Conservation (phyloP, 2,113 vertebrate species). For the Symphodus melops region DNA sequence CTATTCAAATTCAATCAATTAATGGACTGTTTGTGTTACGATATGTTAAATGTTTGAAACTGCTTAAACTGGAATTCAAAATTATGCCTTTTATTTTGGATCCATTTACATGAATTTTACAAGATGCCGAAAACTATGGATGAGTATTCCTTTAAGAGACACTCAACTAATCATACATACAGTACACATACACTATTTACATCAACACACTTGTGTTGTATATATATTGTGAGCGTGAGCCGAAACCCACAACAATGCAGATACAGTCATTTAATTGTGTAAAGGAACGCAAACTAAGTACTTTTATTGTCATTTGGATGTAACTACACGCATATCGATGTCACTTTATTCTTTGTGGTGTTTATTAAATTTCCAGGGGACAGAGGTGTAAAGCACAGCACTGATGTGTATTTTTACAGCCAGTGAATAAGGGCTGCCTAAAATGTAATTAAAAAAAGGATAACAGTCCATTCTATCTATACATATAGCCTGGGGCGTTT, state of each 20-base stretch:
- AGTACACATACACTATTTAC: no score
- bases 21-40: no score
- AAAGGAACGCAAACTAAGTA: background rate
- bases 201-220: no score
- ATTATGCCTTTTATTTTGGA: no score
- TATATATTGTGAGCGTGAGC: no score
- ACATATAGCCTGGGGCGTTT: slow-evolving; percentile 78
- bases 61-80: no score
- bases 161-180: no score
- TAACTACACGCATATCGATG: slow-evolving; percentile 35
- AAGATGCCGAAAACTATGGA: no score
- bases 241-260: background rate
- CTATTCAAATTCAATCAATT: no score
- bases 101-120: no score
- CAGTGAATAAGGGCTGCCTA: slow-evolving; percentile 80
- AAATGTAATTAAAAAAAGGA: slow-evolving; percentile 90
- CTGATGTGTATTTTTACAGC: slow-evolving; percentile 60
- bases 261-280: background rate
- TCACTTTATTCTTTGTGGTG: slow-evolving; percentile 28
- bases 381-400: slow-evolving; percentile 47
- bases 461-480: slow-evolving; percentile 86
- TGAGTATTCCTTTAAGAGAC: no score
- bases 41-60: no score
- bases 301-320: slow-evolving; percentile 8
- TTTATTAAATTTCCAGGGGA: slow-evolving; percentile 61